phyloP scores from a whole-genome alignment of 92 coral and sea anemone genomes.

The Phenganax stokvisi region DNA sequence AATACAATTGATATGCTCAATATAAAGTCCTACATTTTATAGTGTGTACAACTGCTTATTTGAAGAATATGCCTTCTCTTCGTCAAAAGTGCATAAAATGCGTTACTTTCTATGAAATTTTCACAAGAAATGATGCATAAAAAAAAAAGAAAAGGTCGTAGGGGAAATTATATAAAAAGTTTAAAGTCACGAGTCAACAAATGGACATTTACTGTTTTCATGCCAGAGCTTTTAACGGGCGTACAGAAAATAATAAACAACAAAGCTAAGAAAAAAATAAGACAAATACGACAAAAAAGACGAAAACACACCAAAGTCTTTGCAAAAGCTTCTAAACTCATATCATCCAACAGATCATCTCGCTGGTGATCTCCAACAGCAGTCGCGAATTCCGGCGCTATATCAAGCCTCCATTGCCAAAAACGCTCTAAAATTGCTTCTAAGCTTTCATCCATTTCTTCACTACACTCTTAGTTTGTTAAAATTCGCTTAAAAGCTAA shows the following conservation, averaged over 20 bases:
- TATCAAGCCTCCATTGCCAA: constrained; percentile 86
- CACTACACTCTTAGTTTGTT: not conserved
- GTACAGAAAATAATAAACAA: constrained; percentile 21
- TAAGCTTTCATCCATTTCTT: constrained; percentile 11
- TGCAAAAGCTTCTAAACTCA: constrained; percentile 60
- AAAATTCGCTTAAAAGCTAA: not conserved
- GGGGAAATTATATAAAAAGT: no score
- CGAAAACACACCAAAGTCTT: constrained; percentile 58
- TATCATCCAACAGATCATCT: constrained; percentile 62
- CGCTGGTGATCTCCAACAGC: constrained; percentile 64
- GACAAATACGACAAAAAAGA: not conserved
- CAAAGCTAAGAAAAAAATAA: no score
- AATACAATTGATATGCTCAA: constrained; percentile 29
- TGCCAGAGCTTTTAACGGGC: not conserved
- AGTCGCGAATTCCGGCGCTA: constrained; percentile 90
- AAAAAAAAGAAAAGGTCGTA: no score
- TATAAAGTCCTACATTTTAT: not conserved
- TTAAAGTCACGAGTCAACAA: no score
- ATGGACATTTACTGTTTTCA: no score
- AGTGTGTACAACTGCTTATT: no score
- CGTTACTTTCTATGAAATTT: no score
- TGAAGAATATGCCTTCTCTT: no score
- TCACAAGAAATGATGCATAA: no score
- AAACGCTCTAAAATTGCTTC: constrained; percentile 58
- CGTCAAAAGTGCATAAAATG: no score